A percentile compares a stretch with the other conserved stretches of the same genome.
Conservation (phyloP, 1,140 invertebrate genomes). For the Aporrectodea caliginosa region DNA sequence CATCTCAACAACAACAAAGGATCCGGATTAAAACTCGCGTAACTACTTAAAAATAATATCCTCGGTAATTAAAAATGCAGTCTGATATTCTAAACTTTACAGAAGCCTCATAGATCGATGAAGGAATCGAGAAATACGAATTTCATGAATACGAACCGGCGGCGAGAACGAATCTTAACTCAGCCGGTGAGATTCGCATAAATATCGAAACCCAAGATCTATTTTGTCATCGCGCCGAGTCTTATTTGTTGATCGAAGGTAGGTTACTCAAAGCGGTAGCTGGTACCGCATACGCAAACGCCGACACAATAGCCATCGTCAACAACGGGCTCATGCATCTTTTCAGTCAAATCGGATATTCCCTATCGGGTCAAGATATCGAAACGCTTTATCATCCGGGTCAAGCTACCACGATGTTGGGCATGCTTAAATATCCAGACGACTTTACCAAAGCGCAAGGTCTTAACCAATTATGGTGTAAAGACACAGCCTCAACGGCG, state of each 20-base stretch:
- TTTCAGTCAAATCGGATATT: constrained; percentile 7
- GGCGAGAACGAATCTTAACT: constrained; percentile 9
- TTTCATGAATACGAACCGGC: constrained; percentile 1
- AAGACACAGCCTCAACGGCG: neutral
- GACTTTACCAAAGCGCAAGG: constrained; percentile 3
- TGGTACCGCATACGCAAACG: neutral
- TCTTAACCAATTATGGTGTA: constrained; percentile 4
- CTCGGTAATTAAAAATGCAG: neutral
- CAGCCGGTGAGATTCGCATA: neutral
- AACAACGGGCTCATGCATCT: constrained; percentile 17
- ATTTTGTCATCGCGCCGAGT: neutral
- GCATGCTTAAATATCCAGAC: constrained; percentile 8
- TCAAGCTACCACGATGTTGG: neutral
- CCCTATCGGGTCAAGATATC: neutral
- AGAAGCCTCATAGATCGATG: constrained; percentile 5
- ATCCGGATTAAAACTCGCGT: neutral
- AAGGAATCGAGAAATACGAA: constrained; percentile 14
- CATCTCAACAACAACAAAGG: too few relatives aligned
- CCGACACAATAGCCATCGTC: neutral
- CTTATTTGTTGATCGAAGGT: neutral
- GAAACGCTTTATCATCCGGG: neutral
- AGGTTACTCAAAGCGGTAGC: neutral
- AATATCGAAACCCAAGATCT: constrained; percentile 11
- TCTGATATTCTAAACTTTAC: constrained; percentile 12
- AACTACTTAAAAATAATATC: neutral